These are phyloP conservation scores for Helicorthomorpha holstii DNA, from an alignment of 1,140 invertebrate genomes.

Conservation along the genomic window DNA sequence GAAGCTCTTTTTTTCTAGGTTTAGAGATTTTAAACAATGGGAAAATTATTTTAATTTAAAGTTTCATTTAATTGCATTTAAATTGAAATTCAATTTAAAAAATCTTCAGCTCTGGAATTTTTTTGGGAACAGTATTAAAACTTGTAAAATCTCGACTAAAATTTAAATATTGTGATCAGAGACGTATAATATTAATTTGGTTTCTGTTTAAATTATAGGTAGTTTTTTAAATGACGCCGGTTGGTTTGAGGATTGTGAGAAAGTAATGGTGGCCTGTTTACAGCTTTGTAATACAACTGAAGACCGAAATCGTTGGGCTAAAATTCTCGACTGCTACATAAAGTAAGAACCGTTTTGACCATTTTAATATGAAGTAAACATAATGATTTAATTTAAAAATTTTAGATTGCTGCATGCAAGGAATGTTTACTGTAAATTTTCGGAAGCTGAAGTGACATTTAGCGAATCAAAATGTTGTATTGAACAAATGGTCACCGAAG, in stretches of 20 bases:
- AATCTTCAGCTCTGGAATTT: too few species aligned
- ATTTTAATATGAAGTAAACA: neutral
- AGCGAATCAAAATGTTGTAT: slow-evolving; percentile 37
- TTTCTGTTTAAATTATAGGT: slow-evolving; percentile 25
- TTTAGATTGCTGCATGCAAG: slow-evolving; percentile 60
- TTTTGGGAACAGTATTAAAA: too few species aligned
- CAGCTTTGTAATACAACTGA: slow-evolving; percentile 17
- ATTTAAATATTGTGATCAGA: slow-evolving; percentile 5
- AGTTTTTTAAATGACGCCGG: slow-evolving; percentile 71
- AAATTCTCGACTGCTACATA: slow-evolving; percentile 23
- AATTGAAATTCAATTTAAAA: too few species aligned
- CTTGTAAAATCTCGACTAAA: neutral
- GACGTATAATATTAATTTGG: neutral
- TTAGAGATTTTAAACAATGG: too few species aligned
- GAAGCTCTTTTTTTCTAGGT: too few species aligned
- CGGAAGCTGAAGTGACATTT: slow-evolving; percentile 44
- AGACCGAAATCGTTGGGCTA: slow-evolving; percentile 13
- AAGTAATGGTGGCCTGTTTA: slow-evolving; percentile 43
- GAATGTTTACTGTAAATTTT: slow-evolving; percentile 56
- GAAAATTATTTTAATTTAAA: too few species aligned
- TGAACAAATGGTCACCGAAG: slow-evolving; percentile 27
- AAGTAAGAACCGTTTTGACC: slow-evolving; percentile 14
- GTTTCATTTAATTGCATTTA: too few species aligned
- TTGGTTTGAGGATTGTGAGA: slow-evolving; percentile 55
- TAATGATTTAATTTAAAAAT: slow-evolving; percentile 12